Evolutionary conservation across 2,888 invertebrate genomes (phyloP), one percentile per base, ranked within the genome.

Genomic region (Polietes domitor): DNA sequence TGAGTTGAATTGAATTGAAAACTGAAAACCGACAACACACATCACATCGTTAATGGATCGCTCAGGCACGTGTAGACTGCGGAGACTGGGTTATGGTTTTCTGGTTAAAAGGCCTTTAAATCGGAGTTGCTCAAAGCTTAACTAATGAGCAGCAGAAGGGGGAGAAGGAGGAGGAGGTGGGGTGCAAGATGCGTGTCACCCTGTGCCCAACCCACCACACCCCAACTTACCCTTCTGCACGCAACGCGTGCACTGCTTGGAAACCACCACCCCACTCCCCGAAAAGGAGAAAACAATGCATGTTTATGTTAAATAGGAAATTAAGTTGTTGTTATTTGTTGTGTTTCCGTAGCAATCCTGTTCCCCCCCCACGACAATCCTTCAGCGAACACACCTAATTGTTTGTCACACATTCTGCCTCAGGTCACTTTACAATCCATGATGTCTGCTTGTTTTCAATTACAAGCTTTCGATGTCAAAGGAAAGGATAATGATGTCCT

Each of bases 261-360:
- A 5, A 3, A 5, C 32, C 4, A 5, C 32, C 32, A 32, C 41
- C 47, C 47, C n/a, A 4, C n/a, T n/a, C 47, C 47, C n/a, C 15
- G 1, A 7, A n/a, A n/a, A 47, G n/a, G 1, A n/a, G 2, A 12
- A 5, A 17, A 53, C 53, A 53, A 21, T 21, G 53, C 53, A 53
- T 53, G 53, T 53, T 53, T 68, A 43, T 68, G 68, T 21, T 43
- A 68, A 26, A 68, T 24, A 15, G 21, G 43, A 43, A 68, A 68
- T 68, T 68, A 43, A 68, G 43, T 63, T 61, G 61, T 37, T 61
- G n/a, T n/a, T 21, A 21, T 21, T 61, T 61, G 1, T 4, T 61
- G n/a, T 32, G 9, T 32, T 63, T 37, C 37, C 37, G 15, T 28
- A n/a, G n/a, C n/a, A n/a, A 17, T 17, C 12, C 17, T 26, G 1